A percentile compares a stretch with the other conserved stretches of the same genome.
Conservation (phyloP, 2,113 vertebrate genomes). For the Sinosuthora webbiana region DNA sequence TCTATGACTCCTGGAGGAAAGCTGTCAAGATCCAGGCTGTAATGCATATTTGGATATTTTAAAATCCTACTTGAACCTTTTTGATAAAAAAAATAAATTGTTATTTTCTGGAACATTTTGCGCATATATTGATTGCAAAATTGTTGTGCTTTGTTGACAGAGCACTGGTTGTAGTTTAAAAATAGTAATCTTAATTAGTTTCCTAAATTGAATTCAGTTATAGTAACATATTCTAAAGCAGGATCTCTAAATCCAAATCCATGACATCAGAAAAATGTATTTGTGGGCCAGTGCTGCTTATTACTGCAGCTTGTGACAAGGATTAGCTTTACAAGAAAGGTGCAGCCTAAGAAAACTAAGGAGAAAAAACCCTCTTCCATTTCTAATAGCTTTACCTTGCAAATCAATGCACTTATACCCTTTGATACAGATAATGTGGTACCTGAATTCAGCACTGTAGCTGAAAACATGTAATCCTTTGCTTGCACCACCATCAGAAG, state of each 20-base stretch:
- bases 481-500: not conserved
- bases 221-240: not conserved
- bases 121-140: not conserved
- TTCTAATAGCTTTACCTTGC: not conserved
- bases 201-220: not conserved
- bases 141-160: not conserved
- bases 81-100: not conserved
- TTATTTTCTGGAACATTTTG: not conserved
- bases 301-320: not conserved
- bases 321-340: not conserved
- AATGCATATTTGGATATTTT: not conserved
- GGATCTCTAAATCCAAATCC: not conserved
- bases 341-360: not conserved
- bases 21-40: not conserved
- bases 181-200: not conserved
- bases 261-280: not conserved
- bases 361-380: not conserved
- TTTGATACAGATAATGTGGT: not conserved
- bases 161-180: not conserved
- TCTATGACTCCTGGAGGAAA: not conserved
- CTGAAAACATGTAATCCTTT: not conserved
- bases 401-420: not conserved
- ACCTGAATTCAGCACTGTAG: not conserved
- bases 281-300: not conserved
- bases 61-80: not conserved